Base-by-base conservation (phyloP, 2,888 invertebrate genomes). In the Bembecia ichneumoniformis region DNA sequence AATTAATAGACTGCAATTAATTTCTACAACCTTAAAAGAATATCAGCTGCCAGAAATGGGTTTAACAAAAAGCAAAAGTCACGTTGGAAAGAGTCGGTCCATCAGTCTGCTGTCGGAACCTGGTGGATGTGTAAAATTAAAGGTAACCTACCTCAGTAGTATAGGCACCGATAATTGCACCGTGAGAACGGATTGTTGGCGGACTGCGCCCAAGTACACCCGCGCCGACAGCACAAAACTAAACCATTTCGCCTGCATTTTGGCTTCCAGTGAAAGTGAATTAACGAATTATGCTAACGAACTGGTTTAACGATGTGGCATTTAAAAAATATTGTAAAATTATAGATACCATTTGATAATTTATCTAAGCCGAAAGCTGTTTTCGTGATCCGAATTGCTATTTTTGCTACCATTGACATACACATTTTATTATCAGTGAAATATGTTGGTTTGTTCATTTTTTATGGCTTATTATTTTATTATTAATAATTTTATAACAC, bases 81-180 rank as follows among this genome's bases (percentile, higher is more conserved):
- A 62, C 50, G 55, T 11, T 10, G 15, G 15, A 15, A n/a, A 44
- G 44, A 15, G 44, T 16, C 3, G 5, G 17, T 44, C 44, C 44
- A 44, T 15, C 16, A 11, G 17, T 44, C 44, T 16, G 17, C 43
- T 14, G 48, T 51, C 52, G 49, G 51, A 64, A 64, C 67, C 28
- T 70, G 70, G 76, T 74, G 69, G 66, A 66, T 65, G 66, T 59
- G 60, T 71, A 60, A 69, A 82, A 82, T 82, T 79, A 84, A 72
- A 77, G 77, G 73, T 80, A 79, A 78, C 28, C 28, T 28, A 28
- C 28, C 28, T 28, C 28, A 28, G 76, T 80, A 78, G 76, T 80
- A 78, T 73, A 74, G 75, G 74, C 68, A 76, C 68, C 71, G 76
- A 83, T 84, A 84, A 86, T 86, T 82, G 77, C 71, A 73, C 67